Base-by-base conservation (phyloP, 2,113 vertebrate species). In the Trematomus loennbergii region DNA sequence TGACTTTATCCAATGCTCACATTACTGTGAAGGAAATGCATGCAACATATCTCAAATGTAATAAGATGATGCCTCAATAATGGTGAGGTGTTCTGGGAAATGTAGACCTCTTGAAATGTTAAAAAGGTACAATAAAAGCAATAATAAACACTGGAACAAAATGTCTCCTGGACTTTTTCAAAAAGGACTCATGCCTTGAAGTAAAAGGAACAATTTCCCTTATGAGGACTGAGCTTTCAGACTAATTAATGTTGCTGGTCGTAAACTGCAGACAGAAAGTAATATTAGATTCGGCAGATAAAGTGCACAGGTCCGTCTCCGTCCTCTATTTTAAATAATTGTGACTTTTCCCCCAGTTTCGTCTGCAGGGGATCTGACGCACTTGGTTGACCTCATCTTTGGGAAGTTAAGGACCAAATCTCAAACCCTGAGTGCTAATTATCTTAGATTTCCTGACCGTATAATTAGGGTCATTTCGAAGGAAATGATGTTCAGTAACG, bases 401-500 rank as follows among this genome's bases (percentile, higher is more conserved):
- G 45, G 20, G 79, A 64, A 83, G 72, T 77, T 75, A 62, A 75
- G 63, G 81, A 79, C 45, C 54, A 71, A 55, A 85, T 85, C 82
- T 86, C 16, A 72, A 85, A 84, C 74, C 83, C 82, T 36, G 63
- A 78, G 54, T 16, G 75, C 81, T 91, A 92, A 93, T 91, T 82
- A 85, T 82, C 71, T 83, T 43, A 89, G 63, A 84, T 86, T 91
- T 88, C 72, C 83, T 78, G 59, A 62, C 12, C 2, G 57, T 77
- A 66, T 89, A 90, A 88, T 88, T 87, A 90, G 85, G 82, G 89
- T 90, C 82, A 85, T 85, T 88, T 59, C 43, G 53, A 60, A 88
- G 86, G 60, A 89, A 86, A 91, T 88, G 72, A 88, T 79, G 74
- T 87, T 73, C 59, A 57, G 77, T 36, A 22, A 79, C 58, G 71